Conservation (phyloP, 2,113 vertebrate species). For the Istiophorus platypterus region DNA sequence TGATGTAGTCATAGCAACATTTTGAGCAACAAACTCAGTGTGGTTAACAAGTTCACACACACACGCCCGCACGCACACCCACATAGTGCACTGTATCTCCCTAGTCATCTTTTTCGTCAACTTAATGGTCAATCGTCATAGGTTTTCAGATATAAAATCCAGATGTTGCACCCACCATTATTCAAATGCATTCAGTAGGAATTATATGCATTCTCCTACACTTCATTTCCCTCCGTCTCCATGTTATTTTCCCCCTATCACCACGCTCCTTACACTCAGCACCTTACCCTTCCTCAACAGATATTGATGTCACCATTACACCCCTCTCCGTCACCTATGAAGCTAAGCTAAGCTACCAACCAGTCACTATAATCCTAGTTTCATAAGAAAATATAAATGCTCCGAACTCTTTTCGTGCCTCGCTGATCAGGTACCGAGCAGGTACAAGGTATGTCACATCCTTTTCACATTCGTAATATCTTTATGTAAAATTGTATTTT, state of each 20-base stretch:
- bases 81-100: neutral
- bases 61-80: neutral
- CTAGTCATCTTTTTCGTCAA: neutral
- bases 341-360: no score
- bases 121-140: neutral
- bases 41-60: neutral
- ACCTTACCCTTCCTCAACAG: neutral
- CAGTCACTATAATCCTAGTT: neutral
- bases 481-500: neutral
- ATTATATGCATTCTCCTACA: neutral
- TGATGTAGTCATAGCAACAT: slow-evolving; percentile 52
- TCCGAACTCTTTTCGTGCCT: neutral
- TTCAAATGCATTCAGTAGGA: neutral
- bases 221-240: neutral
- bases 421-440: neutral
- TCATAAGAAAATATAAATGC: neutral
- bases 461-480: slow-evolving; percentile 4
- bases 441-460: neutral
- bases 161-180: neutral
- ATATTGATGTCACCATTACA: neutral
- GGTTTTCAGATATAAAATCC: neutral
- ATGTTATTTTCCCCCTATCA: neutral
- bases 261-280: neutral
- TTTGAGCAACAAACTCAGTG: slow-evolving; percentile 25
- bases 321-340: neutral